Evolutionary conservation across 2,888 invertebrate genomes (phyloP).

Genomic region (Ophion obscuratus): DNA sequence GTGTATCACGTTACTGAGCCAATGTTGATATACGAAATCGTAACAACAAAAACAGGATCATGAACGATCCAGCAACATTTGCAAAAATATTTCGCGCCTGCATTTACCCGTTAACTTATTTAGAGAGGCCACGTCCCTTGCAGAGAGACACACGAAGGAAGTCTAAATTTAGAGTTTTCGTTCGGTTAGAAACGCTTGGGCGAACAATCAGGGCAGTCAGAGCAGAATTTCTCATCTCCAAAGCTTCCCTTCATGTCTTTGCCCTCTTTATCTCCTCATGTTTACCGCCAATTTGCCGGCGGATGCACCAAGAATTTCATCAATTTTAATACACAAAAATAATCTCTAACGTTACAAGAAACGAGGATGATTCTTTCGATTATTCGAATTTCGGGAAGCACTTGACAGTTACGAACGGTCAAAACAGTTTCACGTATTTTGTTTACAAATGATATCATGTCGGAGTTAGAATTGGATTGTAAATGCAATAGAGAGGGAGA

Average conservation of each 20-base stretch:
- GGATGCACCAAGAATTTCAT: neutral
- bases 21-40: neutral
- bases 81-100: slow-evolving; percentile 6
- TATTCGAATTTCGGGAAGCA: neutral
- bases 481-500: no score
- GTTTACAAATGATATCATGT: no score
- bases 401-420: no score
- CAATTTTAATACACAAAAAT: neutral
- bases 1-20: neutral
- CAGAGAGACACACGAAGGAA: slow-evolving; percentile 8
- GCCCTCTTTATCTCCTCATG: neutral
- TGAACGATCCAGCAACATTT: neutral
- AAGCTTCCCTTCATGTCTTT: slow-evolving; percentile 9
- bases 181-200: slow-evolving; percentile 52
- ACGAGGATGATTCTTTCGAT: neutral
- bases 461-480: no score
- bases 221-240: slow-evolving; percentile 36
- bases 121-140: neutral
- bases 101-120: neutral
- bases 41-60: neutral
- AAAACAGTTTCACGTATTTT: no score
- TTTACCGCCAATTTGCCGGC: slow-evolving; percentile 28
- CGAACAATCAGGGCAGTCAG: slow-evolving; percentile 57
- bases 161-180: slow-evolving; percentile 51
- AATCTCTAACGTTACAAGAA: neutral